Evolutionary conservation across 1,140 invertebrate species (phyloP), one percentile per base, ranked within the genome.

Genomic region (Hycleus cichorii): DNA sequence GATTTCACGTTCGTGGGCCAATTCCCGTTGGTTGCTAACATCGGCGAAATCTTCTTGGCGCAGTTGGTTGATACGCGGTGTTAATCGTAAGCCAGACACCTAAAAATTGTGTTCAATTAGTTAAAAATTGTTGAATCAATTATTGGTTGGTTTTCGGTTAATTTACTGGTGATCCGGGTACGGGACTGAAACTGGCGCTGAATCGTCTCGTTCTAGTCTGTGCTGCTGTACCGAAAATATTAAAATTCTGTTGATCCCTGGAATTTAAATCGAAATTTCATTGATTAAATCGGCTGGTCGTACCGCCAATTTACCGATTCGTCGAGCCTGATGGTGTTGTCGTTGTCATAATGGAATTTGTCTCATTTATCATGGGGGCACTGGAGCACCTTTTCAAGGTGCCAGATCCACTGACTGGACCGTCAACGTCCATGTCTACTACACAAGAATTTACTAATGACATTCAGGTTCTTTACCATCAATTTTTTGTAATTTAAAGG

Each of bases 11-110:
- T 95, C 91, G 74, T 93, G 90, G n/a, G 89, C 90, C 43, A 88
- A 85, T 76, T 95, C 92, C 48, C 90, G 78, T 46, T 81, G 83
- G 65, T 89, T 87, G 65, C 80, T 81, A 3, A 88, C 80, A 71
- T 93, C 90, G 25, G 89, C 84, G 69, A 88, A 90, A 76, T 95
- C 91, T 77, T 94, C 91, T 62, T 90, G 85, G 50, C 90, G 81
- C 42, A 95, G 76, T 76, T 93, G 91, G 72, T 85, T 90, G 3
- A 95, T 87, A 63, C 92, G 74, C 45, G 88, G 88, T 50, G 89
- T 87, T 46, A 91, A 72, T 64, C 89, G 84, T 43, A 88, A 81
- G 65, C 77, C 77, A 68, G 77, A 78, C 50, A 74, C 77, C 65
- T 70, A 43, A 50, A 42, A 42, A 7, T n/a, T 10, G 40, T n/a